Evolutionary conservation across 2,113 vertebrate species (phyloP), one percentile per base, ranked within the genome.

Genomic region (Antechinus stuartii): DNA sequence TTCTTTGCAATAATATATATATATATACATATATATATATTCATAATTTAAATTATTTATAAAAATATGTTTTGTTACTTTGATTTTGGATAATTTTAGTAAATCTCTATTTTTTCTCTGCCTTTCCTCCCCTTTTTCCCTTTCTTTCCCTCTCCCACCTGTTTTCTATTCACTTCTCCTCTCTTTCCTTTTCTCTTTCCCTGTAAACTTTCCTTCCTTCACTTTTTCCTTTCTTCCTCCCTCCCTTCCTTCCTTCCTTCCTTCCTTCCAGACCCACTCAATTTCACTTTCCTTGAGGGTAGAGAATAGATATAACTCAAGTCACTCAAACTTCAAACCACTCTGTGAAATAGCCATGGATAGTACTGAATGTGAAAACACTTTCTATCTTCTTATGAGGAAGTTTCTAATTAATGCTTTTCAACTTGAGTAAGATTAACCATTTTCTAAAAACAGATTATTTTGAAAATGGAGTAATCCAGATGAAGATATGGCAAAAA

Each of bases 151-250:
- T 3, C 12, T 23, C 10, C 19, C 50, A 27, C 16, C 6, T 27
- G 26, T 30, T 19, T 90, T 26, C 47, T 26, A 46, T 1, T 27
- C 26, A 49, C 30, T 6, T 52, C 52, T 35, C 26, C 19, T 12
- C 4, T 19, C 0, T 8, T 22, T 27, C 1, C 9, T 8, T 1
- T 52, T 8, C 8, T 6, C 7, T 3, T 91, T 22, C 30, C 24
- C 12, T 30, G 26, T 4, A 47, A 11, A 6, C 27, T 50, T 35
- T 91, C 50, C 26, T 52, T 23, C 26, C 11, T 14, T 52, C 27
- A 27, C 30, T 52, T 35, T 11, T 49, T 16, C 14, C 22, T 42
- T 27, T 11, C 2, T 9, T 47, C 12, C 30, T 91, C 35, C 49
- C 27, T 9, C 6, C 50, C 30, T 91, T 27, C 49, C 26, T 91